phyloP scores from a whole-genome alignment of 2,113 vertebrate species.

The Pteruthius melanotis region DNA sequence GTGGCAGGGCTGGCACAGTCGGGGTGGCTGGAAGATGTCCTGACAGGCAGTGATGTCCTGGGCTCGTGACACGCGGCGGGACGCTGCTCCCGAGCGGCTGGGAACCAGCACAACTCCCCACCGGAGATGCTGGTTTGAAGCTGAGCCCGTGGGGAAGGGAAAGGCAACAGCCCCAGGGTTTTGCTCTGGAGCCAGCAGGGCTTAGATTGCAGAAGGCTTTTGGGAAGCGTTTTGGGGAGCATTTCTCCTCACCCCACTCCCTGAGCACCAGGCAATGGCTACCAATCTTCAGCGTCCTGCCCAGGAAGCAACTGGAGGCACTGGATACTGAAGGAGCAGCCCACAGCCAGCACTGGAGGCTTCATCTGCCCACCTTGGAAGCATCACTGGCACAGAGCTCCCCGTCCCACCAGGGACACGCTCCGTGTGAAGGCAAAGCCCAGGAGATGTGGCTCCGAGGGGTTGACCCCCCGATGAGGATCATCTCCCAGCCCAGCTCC shows the following conservation, averaged over 20 bases:
- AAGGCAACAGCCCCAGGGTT: neutral
- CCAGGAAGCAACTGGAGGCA: neutral
- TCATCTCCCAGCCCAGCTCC: neutral
- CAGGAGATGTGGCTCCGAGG: neutral
- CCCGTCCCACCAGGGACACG: accelerated
- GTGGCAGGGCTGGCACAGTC: neutral
- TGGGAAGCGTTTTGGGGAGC: accelerated
- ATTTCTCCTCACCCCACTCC: neutral
- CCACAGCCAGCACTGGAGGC: neutral
- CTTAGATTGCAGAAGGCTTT: neutral
- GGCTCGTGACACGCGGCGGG: accelerated
- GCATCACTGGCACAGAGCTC: neutral
- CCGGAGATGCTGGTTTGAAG: neutral
- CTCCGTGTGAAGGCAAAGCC: accelerated
- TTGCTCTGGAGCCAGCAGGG: neutral
- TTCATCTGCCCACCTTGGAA: neutral
- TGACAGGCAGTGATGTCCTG: neutral
- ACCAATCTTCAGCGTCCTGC: neutral
- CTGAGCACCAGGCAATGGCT: neutral
- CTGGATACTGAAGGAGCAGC: neutral
- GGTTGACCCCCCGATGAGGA: accelerated
- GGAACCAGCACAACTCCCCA: neutral
- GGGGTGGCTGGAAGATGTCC: neutral
- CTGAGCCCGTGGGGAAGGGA: neutral
- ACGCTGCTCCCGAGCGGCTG: neutral